Conservation (phyloP, 2,113 vertebrate species). For the Danionella cerebrum region DNA sequence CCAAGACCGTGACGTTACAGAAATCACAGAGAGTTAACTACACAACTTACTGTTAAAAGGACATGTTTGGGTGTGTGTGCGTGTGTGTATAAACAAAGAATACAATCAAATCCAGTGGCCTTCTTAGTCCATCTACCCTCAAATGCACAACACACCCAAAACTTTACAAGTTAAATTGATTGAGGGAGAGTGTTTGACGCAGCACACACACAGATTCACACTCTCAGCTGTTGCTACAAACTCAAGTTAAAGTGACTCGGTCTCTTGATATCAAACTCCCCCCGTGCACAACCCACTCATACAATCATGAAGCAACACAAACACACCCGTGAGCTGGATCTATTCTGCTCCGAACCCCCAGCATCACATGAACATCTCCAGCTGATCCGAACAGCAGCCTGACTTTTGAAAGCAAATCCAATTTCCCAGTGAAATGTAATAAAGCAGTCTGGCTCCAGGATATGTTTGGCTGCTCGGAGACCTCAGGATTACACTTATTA, state of each 20-base stretch:
- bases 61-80: no score
- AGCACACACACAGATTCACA: neutral
- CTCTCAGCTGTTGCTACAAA: neutral
- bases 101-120: no score
- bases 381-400: constrained; percentile 23
- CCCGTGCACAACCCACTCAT: constrained; percentile 9
- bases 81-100: no score
- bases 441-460: constrained; percentile 25
- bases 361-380: constrained; percentile 20
- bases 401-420: constrained; percentile 37
- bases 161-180: no score
- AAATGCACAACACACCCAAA: neutral
- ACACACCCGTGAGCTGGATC: no score
- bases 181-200: no score
- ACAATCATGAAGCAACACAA: constrained; percentile 5
- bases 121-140: no score
- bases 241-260: neutral
- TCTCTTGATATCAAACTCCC: neutral
- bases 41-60: no score
- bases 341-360: no score
- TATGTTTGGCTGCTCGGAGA: constrained; percentile 15
- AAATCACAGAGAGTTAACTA: no score
- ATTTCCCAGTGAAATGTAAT: constrained; percentile 34
- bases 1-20: no score
- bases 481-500: constrained; percentile 11